phyloP scores from a whole-genome alignment of 2,888 invertebrate genomes.

The Zaprionus lineosus region DNA sequence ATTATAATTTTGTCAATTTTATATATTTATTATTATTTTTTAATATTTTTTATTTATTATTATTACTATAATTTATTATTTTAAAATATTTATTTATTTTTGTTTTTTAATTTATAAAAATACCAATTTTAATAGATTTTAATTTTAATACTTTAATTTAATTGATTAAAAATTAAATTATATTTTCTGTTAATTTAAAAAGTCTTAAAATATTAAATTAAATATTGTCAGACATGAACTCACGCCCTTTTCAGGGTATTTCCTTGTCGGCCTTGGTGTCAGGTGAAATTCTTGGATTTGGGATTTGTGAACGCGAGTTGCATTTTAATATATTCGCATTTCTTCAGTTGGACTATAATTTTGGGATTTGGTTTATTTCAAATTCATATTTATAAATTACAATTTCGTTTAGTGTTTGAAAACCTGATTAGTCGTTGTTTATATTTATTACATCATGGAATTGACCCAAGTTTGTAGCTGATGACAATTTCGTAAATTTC shows the following conservation, averaged over 20 bases:
- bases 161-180: too few species aligned
- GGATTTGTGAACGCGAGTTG: conserved; percentile 3
- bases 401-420: conserved; percentile 31
- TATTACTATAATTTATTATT: too few species aligned
- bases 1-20: too few species aligned
- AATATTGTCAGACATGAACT: too few species aligned
- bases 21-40: too few species aligned
- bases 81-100: conserved; percentile 11
- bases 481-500: conserved; percentile 71
- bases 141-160: too few species aligned
- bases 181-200: too few species aligned
- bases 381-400: conserved; percentile 56
- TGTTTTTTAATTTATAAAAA: too few species aligned
- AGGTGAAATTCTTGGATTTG: conserved; percentile 1
- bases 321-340: conserved; percentile 58
- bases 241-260: too few species aligned
- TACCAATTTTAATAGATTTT: too few species aligned
- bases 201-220: too few species aligned
- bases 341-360: conserved; percentile 44
- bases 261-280: too few species aligned
- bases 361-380: conserved; percentile 24
- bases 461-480: conserved; percentile 49
- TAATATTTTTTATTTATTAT: conserved; percentile 4
- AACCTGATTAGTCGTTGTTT: conserved; percentile 57
- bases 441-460: conserved; percentile 58